phyloP scores from a whole-genome alignment of 2,797 vertebrate genomes.

The Myoxocephalus aenaeus region DNA sequence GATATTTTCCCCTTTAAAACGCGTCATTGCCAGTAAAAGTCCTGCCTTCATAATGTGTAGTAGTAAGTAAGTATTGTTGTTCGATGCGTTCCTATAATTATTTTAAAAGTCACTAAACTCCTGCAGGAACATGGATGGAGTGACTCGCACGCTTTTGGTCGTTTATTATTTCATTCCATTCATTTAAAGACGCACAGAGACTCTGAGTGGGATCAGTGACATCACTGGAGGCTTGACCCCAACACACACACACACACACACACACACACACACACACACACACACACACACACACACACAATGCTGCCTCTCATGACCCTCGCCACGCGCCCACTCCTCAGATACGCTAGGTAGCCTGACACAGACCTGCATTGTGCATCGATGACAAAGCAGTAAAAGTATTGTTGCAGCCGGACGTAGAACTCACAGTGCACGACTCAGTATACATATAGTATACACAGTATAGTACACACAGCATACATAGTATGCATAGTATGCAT shows the following conservation, averaged over 20 bases:
- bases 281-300: conserved; percentile 35
- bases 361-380: conserved; percentile 28
- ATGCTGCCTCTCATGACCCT: conserved; percentile 51
- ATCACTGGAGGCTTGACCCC: conserved; percentile 64
- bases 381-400: neutral
- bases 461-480: too few species aligned
- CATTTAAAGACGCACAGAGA: conserved; percentile 1
- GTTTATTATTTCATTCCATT: neutral
- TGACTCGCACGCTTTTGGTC: neutral
- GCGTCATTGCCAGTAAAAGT: neutral
- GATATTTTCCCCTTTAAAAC: neutral
- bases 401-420: neutral
- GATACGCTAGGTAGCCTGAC: conserved; percentile 27
- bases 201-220: conserved; percentile 63
- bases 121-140: too few species aligned
- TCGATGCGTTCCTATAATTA: too few species aligned
- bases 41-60: neutral
- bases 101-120: too few species aligned
- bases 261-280: conserved; percentile 25
- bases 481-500: too few species aligned
- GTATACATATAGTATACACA: too few species aligned
- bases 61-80: too few species aligned
- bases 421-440: too few species aligned
- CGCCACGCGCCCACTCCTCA: conserved; percentile 40
- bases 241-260: conserved; percentile 26